These are phyloP conservation scores for Dermatemys mawii DNA, from an alignment of 2,113 vertebrate species.

Conservation along the genomic window DNA sequence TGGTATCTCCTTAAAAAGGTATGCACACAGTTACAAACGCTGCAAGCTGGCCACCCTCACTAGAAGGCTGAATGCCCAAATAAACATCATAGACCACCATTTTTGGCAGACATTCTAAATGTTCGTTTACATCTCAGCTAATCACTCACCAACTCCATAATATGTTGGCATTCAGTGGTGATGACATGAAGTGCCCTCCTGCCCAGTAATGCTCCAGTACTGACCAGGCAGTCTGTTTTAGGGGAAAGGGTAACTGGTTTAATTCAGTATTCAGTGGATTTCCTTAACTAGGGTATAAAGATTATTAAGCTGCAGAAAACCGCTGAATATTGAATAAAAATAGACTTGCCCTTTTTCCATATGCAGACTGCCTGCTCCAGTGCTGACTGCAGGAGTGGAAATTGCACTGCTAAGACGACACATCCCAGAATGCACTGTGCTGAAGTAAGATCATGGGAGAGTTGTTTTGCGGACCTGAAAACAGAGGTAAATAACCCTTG, in stretches of 20 bases:
- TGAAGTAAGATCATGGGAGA: not conserved
- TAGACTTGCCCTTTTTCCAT: not conserved
- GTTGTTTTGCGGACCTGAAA: not conserved
- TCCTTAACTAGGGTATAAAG: not conserved
- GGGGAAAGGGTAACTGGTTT: not conserved
- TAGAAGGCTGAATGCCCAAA: not conserved
- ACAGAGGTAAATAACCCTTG: slow-evolving; percentile 3
- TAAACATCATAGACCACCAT: not conserved
- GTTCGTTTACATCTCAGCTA: not conserved
- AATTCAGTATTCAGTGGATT: not conserved
- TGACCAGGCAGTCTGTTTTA: not conserved
- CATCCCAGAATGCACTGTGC: not conserved
- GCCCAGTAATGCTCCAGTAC: not conserved
- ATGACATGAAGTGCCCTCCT: not conserved
- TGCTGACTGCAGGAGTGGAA: not conserved
- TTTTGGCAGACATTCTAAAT: not conserved
- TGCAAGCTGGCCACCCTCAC: not conserved
- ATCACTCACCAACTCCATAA: not conserved
- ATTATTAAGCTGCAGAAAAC: not conserved
- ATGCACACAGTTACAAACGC: not conserved
- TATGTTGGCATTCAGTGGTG: not conserved
- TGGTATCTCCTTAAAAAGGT: not conserved
- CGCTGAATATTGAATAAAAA: not conserved
- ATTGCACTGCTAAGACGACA: not conserved
- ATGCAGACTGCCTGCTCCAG: not conserved